Evolutionary conservation across 53 echinoderm and acorn worm genomes (phyloP).

Genomic region (Patiria pectinifera): DNA sequence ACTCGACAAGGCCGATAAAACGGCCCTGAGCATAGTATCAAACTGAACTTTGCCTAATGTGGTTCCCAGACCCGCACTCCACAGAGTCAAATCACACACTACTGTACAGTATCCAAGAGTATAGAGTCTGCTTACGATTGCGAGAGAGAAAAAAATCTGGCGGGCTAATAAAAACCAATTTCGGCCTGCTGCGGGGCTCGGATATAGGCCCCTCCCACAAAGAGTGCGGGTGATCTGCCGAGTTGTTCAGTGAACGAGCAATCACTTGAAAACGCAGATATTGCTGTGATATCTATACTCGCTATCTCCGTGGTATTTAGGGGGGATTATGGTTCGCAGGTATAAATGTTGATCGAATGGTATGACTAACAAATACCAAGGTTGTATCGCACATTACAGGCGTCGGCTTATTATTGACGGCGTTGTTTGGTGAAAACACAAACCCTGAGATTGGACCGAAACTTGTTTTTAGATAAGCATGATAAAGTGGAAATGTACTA

Average conservation of each 20-base stretch:
- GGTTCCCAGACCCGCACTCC: constrained; percentile 41
- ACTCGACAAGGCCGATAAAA: constrained; percentile 40
- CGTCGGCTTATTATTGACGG: neutral
- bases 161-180: constrained; percentile 58
- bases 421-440: neutral
- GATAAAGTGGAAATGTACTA: no score
- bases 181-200: constrained; percentile 45
- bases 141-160: constrained; percentile 10
- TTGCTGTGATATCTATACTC: constrained; percentile 17
- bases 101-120: constrained; percentile 19
- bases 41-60: constrained; percentile 63
- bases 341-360: constrained; percentile 39
- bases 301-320: constrained; percentile 47
- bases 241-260: constrained; percentile 24
- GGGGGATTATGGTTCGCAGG: constrained; percentile 41
- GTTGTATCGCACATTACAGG: constrained; percentile 8
- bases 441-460: neutral
- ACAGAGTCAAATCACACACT: neutral
- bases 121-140: neutral
- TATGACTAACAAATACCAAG: constrained; percentile 31
- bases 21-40: constrained; percentile 53
- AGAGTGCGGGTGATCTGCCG: constrained; percentile 8
- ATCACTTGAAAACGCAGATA: constrained; percentile 32
- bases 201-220: constrained; percentile 46
- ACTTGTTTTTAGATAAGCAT: no score